A percentile compares a stretch with the other conserved stretches of the same genome.
These are phyloP conservation scores for Halichondria panicea DNA, from an alignment of 37 sponge, comb jelly and placozoan genomes.

Conservation along the genomic window DNA sequence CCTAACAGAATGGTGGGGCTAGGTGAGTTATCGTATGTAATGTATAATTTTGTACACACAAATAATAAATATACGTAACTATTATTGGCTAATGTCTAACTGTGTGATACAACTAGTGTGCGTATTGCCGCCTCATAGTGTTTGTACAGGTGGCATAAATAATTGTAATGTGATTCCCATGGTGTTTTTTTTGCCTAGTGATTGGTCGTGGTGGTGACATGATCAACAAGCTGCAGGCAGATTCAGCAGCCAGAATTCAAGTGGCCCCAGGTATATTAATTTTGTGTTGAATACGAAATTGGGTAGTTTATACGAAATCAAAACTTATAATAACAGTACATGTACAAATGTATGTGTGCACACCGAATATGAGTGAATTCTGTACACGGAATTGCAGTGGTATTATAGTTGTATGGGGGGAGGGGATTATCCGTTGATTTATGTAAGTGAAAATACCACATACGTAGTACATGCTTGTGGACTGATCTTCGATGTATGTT, in stretches of 20 bases:
- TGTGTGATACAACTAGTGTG: no score
- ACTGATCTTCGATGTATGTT: not conserved
- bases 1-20: constrained; percentile 86
- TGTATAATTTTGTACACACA: not conserved
- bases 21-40: constrained; percentile 53
- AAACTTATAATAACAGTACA: not conserved
- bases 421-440: no score
- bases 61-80: no score
- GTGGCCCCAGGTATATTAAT: constrained; percentile 92
- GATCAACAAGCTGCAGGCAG: constrained; percentile 78
- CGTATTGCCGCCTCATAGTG: no score
- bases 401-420: no score
- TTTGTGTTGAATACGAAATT: no score
- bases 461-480: not conserved
- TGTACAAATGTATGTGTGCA: not conserved
- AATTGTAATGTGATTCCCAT: not conserved
- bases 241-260: constrained; percentile 87
- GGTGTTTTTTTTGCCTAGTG: constrained; percentile 60
- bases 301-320: not conserved
- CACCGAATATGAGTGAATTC: no score
- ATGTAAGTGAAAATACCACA: not conserved
- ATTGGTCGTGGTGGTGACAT: constrained; percentile 93
- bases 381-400: no score
- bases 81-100: no score
- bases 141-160: not conserved